Base-by-base conservation (phyloP, 2,113 vertebrate genomes). In the Pseudorasbora parva region DNA sequence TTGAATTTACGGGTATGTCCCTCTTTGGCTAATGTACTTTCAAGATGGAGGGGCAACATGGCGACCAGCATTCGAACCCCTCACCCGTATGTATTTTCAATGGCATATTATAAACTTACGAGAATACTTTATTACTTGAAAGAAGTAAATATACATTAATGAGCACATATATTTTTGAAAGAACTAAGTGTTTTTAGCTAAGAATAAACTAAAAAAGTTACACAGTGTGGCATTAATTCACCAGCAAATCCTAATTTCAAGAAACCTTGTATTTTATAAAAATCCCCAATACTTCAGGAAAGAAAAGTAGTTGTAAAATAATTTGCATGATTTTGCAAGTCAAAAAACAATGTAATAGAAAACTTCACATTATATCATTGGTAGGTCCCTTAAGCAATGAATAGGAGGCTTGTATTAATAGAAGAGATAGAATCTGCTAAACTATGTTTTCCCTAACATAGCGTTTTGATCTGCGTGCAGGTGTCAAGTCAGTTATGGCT, bases 401-500 rank as follows among this genome's bases (percentile, higher is more conserved):
- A 51, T 77, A 57, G 2, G 3, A 47, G 23, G 23, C 4, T 21
- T 54, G 51, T 49, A 43, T 4, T 14, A 19, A 25, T 19, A 60
- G 10, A 59, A 23, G 69, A 73, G 25, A 33, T 8, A 41, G 41
- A 33, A 77, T 57, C 49, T 37, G 8, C 51, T 84, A 84, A 25
- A 71, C 12, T 8, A n/a, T 62, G 62, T 64, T 54, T 54, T 7
- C 37, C 37, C 49, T 84, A 21, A 23, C 77, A n/a, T 78, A 66
- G 33, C 73, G 78, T 64, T 82, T 78, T 11, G 82, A 87, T 78
- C 78, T 77, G 27, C 78, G 82, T 60, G 23, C 19, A 33, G 72
- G 56, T 45, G 59, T 64, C 51, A 10, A 37, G 4, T 84, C 56
- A 49, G 2, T 41, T 75, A 49, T 21, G 60, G 81, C 45, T 59